Percentiles rank a stretch among this genome's conserved stretches.
Evolutionary conservation across 2,113 vertebrate genomes (phyloP).

Genomic region (Petromus typicus): DNA sequence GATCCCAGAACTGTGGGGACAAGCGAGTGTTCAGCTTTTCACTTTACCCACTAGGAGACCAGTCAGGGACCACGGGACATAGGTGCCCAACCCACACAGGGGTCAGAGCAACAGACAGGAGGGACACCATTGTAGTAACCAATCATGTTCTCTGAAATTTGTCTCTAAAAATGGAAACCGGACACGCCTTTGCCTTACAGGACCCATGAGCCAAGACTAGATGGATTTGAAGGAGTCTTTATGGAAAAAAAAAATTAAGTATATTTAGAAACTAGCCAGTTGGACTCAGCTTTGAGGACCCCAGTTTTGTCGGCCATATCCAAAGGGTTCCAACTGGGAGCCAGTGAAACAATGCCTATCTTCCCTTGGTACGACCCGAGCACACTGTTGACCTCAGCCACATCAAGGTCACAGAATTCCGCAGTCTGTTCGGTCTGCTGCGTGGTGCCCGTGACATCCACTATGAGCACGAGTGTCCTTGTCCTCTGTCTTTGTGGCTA

Average conservation of each 20-base stretch:
- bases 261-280: neutral
- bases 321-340: neutral
- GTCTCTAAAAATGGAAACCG: neutral
- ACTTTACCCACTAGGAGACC: neutral
- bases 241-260: neutral
- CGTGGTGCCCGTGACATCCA: no score
- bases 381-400: neutral
- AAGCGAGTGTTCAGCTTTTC: neutral
- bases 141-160: neutral
- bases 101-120: neutral
- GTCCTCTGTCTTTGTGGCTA: neutral
- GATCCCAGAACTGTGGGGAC: neutral
- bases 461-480: no score
- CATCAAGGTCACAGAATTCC: neutral
- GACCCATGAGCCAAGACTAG: neutral
- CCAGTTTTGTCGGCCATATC: neutral
- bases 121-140: no score
- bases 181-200: neutral
- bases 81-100: neutral
- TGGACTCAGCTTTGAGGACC: neutral
- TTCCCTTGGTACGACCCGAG: no score
- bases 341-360: neutral
- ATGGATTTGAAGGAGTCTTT: neutral
- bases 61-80: neutral
- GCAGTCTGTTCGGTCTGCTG: neutral